phyloP scores from a whole-genome alignment of 2,888 invertebrate genomes.

The Pseudococcus longispinus region DNA sequence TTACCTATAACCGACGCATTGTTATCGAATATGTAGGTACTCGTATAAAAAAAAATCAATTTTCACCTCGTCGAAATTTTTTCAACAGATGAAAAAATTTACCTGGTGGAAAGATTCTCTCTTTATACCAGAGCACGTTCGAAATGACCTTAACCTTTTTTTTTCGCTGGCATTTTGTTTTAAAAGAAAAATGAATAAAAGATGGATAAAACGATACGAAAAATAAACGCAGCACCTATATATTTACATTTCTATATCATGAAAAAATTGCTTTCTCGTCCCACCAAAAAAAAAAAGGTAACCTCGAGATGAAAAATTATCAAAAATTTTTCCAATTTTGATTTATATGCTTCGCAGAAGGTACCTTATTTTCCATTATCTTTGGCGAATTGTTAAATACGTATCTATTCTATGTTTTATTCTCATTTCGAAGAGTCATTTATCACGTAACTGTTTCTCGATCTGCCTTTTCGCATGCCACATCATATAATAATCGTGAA shows the following conservation, averaged over 20 bases:
- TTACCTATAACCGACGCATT: background rate
- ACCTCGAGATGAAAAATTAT: conserved; percentile 8
- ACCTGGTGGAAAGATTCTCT: background rate
- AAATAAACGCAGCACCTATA: background rate
- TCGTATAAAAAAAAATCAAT: background rate
- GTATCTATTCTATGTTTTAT: background rate
- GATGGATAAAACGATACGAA: conserved; percentile 17
- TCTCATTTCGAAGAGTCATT: background rate
- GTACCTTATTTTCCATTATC: background rate
- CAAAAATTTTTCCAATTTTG: background rate
- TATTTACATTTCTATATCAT: conserved; percentile 2
- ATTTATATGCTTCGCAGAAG: background rate
- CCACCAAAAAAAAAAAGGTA: background rate
- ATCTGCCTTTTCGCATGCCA: too few relatives aligned
- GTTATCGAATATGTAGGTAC: background rate
- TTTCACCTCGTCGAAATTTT: background rate
- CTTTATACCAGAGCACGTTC: background rate
- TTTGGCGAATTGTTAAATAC: conserved; percentile 1
- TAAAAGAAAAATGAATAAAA: conserved; percentile 12
- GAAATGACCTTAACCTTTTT: background rate
- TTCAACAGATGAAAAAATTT: background rate
- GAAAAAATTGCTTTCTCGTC: conserved; percentile 2
- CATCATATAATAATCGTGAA: too few relatives aligned
- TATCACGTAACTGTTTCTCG: background rate
- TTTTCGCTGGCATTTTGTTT: background rate